Evolutionary conservation across 2,113 vertebrate species (phyloP).

Genomic region (Hoplias malabaricus): DNA sequence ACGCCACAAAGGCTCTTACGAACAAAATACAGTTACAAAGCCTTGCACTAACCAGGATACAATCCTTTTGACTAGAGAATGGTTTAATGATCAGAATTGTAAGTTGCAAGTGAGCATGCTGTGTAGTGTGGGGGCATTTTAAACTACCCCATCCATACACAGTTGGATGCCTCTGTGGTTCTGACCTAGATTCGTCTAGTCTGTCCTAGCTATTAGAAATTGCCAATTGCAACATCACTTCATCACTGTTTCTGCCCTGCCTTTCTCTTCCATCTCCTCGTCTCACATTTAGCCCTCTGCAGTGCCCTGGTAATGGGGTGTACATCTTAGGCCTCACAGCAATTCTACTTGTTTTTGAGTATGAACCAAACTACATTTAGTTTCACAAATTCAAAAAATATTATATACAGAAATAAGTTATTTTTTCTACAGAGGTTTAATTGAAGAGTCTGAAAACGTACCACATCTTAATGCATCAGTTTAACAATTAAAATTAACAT

Average conservation of each 20-base stretch:
- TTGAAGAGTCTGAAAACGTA: too few species aligned
- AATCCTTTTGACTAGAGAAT: background rate
- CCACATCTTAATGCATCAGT: too few species aligned
- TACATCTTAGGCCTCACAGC: background rate
- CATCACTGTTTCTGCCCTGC: conserved; percentile 22
- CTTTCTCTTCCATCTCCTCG: background rate
- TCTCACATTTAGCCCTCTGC: background rate
- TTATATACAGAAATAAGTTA: too few species aligned
- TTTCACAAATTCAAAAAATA: background rate
- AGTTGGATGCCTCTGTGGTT: conserved; percentile 32
- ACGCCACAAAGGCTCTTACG: background rate
- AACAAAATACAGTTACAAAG: background rate
- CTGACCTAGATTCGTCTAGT: conserved; percentile 49
- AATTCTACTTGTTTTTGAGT: too few species aligned
- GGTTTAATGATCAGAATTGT: background rate
- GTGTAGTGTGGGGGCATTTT: background rate
- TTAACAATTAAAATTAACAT: too few species aligned
- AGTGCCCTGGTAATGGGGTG: background rate
- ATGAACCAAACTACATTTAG: too few species aligned
- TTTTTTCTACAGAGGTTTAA: too few species aligned
- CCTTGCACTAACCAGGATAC: background rate
- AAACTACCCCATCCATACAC: background rate
- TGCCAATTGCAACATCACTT: conserved; percentile 31
- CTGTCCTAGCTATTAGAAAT: conserved; percentile 14
- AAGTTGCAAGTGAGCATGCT: background rate